Conservation (phyloP, 2,888 invertebrate genomes). For the Drymonia ruficornis region DNA sequence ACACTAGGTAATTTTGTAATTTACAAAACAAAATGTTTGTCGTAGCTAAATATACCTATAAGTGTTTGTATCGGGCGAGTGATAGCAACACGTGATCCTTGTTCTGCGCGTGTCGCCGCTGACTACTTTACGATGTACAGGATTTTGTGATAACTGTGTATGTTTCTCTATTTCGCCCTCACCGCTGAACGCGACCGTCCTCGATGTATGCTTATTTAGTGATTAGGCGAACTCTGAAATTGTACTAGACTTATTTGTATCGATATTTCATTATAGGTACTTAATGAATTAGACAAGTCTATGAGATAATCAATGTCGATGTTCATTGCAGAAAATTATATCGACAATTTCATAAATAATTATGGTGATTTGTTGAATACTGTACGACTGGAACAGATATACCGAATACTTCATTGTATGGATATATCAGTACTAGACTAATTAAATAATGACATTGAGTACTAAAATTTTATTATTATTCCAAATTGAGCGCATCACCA, state of each 20-base stretch:
- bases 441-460: no score
- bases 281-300: no score
- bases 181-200: constrained; percentile 56
- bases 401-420: no score
- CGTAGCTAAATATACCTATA: constrained; percentile 42
- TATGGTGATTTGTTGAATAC: no score
- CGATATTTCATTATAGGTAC: background rate
- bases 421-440: no score
- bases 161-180: constrained; percentile 34
- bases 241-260: constrained; percentile 4
- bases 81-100: constrained; percentile 50
- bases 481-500: no score
- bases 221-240: constrained; percentile 8
- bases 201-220: constrained; percentile 40
- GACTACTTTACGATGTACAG: constrained; percentile 37
- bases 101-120: constrained; percentile 30
- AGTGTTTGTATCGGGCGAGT: constrained; percentile 47
- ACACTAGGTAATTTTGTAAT: constrained; percentile 11
- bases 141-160: constrained; percentile 48
- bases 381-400: no score
- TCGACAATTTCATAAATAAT: no score
- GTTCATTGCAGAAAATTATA: no score
- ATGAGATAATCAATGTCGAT: no score
- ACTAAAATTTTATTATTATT: no score
- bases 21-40: constrained; percentile 13